These are phyloP conservation scores for Sussaba pulchella DNA, from an alignment of 2,888 invertebrate species.

Conservation along the genomic window DNA sequence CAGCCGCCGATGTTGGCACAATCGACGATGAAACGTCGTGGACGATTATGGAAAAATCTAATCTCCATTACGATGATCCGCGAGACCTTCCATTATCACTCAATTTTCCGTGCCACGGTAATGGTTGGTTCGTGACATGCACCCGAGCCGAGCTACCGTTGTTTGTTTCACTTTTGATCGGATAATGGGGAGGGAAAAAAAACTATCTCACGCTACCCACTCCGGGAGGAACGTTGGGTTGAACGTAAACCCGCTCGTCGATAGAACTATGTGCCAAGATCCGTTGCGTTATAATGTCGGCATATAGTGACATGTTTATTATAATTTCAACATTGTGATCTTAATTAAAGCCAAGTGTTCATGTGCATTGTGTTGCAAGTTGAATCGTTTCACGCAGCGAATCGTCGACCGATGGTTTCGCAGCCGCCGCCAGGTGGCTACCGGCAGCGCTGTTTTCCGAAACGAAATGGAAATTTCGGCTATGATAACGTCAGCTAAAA, in stretches of 20 bases:
- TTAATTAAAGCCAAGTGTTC: constrained; percentile 53
- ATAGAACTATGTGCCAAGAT: constrained; percentile 43
- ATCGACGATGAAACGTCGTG: constrained; percentile 10
- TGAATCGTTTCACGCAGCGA: no score
- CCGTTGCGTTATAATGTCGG: constrained; percentile 60
- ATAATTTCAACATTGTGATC: constrained; percentile 60
- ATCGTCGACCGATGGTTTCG: no score
- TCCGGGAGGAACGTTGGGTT: background rate
- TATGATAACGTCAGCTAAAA: no score
- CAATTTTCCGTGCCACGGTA: constrained; percentile 22
- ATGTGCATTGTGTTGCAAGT: no score
- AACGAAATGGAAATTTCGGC: no score
- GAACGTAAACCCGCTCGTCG: background rate
- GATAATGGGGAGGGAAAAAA: constrained; percentile 32
- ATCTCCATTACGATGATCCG: constrained; percentile 44
- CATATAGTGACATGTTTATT: constrained; percentile 62
- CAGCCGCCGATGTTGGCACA: background rate
- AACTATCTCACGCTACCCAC: constrained; percentile 50
- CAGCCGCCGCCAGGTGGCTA: no score
- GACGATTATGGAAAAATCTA: no score
- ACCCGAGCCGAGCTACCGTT: constrained; percentile 2
- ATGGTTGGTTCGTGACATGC: constrained; percentile 36
- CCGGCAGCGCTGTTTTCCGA: no score
- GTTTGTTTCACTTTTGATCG: constrained; percentile 34
- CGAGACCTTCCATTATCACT: constrained; percentile 43